These are phyloP conservation scores for Drosophila longiperda DNA, from an alignment of 2,888 invertebrate genomes.

Conservation along the genomic window DNA sequence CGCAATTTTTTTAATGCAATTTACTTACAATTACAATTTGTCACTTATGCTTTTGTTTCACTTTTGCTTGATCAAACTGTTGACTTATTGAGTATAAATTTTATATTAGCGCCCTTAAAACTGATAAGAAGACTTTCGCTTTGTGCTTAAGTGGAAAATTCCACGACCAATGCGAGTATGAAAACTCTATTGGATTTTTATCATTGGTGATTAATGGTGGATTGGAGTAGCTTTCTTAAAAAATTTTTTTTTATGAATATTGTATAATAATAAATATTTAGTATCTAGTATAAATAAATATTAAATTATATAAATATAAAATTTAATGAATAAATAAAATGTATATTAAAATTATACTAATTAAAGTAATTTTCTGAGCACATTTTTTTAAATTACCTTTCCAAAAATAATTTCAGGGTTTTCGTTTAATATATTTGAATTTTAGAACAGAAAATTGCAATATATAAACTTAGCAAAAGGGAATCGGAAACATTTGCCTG, in stretches of 20 bases:
- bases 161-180: conserved; percentile 34
- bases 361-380: neutral
- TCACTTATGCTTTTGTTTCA: neutral
- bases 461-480: neutral
- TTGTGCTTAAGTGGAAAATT: conserved; percentile 59
- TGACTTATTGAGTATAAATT: conserved; percentile 6
- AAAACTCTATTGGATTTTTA: conserved; percentile 2
- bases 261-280: neutral
- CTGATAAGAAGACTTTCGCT: conserved; percentile 57
- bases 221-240: neutral
- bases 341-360: neutral
- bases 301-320: neutral
- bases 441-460: neutral
- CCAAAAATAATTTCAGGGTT: neutral
- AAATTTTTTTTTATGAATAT: neutral
- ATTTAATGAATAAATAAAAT: neutral
- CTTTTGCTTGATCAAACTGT: conserved; percentile 2
- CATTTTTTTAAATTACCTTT: too few relatives aligned
- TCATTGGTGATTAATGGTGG: neutral
- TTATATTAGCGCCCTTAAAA: neutral
- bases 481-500: neutral
- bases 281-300: neutral
- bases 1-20: neutral
- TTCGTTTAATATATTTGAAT: neutral
- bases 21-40: neutral